phyloP scores from a whole-genome alignment of 1,140 invertebrate genomes.

The Ericerus pela region DNA sequence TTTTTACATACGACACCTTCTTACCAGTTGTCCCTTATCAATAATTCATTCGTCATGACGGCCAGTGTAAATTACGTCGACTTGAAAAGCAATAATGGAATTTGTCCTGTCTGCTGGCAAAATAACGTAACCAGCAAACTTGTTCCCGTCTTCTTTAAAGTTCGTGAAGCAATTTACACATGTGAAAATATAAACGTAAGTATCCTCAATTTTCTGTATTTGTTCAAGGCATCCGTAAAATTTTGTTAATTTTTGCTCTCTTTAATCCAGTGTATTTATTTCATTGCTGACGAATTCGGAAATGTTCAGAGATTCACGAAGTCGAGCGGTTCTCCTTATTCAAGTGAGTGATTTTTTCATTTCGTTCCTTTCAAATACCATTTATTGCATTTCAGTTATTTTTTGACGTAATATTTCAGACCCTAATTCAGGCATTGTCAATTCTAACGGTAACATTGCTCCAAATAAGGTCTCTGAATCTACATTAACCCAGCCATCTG shows the following conservation, averaged over 20 bases:
- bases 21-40: too few relatives aligned
- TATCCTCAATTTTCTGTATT: background rate
- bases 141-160: background rate
- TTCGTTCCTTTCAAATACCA: background rate
- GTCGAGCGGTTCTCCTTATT: background rate
- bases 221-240: background rate
- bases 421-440: background rate
- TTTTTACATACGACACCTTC: too few relatives aligned
- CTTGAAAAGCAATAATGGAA: too few relatives aligned
- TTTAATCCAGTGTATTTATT: background rate
- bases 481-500: too few relatives aligned
- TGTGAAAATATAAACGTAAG: constrained; percentile 1
- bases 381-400: background rate
- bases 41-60: too few relatives aligned
- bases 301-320: background rate
- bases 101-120: background rate
- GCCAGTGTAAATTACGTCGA: too few relatives aligned
- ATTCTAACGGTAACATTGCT: background rate
- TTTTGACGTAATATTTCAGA: background rate
- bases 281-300: background rate
- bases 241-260: background rate
- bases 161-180: background rate
- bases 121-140: background rate
- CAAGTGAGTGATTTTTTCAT: background rate
- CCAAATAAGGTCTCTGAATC: background rate